These are phyloP conservation scores for Cydia pomonella DNA, from an alignment of 1,140 invertebrate species.

Conservation along the genomic window DNA sequence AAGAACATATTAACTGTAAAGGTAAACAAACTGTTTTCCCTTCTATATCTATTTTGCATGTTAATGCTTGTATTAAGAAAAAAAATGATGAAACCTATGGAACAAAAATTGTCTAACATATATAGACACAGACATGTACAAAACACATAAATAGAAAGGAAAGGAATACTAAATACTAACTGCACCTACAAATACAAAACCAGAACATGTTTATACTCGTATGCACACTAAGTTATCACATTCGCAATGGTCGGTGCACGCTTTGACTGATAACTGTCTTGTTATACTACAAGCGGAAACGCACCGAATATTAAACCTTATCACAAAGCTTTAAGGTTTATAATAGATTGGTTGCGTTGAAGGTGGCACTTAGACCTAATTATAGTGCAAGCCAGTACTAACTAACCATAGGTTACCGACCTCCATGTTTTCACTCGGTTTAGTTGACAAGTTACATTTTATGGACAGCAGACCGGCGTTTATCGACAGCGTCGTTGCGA, in stretches of 20 bases:
- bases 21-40: too few species aligned
- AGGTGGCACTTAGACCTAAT: neutral
- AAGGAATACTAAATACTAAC: too few species aligned
- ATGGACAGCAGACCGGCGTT: neutral
- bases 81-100: too few species aligned
- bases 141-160: too few species aligned
- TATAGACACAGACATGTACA: too few species aligned
- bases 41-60: neutral
- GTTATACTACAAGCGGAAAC: neutral
- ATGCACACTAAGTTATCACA: conserved; percentile 1
- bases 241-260: conserved; percentile 20
- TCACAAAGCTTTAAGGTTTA: neutral
- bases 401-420: conserved; percentile 11
- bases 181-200: neutral
- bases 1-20: too few species aligned
- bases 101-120: too few species aligned
- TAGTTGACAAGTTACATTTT: conserved; percentile 7
- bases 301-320: neutral
- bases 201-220: neutral
- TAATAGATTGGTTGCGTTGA: neutral
- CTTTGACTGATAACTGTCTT: conserved; percentile 24
- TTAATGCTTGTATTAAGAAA: too few species aligned
- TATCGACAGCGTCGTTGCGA: neutral
- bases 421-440: neutral
- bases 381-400: conserved; percentile 6